Evolutionary conservation across 2,113 vertebrate species (phyloP).

Genomic region (Xenopus borealis): DNA sequence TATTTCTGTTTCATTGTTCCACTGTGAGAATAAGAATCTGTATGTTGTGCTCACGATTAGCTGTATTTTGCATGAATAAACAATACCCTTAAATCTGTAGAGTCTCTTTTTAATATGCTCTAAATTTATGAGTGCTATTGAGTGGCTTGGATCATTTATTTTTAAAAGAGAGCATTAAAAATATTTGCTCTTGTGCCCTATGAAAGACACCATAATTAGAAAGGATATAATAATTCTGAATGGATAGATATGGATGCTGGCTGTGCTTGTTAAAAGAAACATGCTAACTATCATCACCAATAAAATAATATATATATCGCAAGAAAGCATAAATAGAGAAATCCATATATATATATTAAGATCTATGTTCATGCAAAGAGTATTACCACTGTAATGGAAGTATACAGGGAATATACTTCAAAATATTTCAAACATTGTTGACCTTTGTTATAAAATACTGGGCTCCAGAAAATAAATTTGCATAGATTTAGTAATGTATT

Average conservation of each 20-base stretch:
- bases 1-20: background rate
- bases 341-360: slow-evolving; percentile 64
- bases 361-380: slow-evolving; percentile 65
- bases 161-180: slow-evolving; percentile 16
- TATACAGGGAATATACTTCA: slow-evolving; percentile 65
- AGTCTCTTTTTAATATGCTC: slow-evolving; percentile 12
- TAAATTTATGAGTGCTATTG: slow-evolving; percentile 18
- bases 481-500: slow-evolving; percentile 75
- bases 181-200: slow-evolving; percentile 36
- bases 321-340: slow-evolving; percentile 56
- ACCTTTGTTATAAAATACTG: slow-evolving; percentile 72
- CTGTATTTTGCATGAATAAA: slow-evolving; percentile 28
- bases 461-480: slow-evolving; percentile 73
- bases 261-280: slow-evolving; percentile 18
- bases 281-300: slow-evolving; percentile 44
- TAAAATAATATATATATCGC: slow-evolving; percentile 52
- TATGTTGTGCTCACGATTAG: background rate
- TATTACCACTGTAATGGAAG: slow-evolving; percentile 58
- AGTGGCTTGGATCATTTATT: slow-evolving; percentile 23
- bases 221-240: slow-evolving; percentile 49
- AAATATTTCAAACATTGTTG: slow-evolving; percentile 77
- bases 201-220: slow-evolving; percentile 51
- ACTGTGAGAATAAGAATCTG: background rate
- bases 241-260: slow-evolving; percentile 24
- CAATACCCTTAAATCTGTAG: slow-evolving; percentile 22